Evolutionary conservation across 2,888 invertebrate species (phyloP), one percentile per base, ranked within the genome.

Genomic region (Thera britannica): DNA sequence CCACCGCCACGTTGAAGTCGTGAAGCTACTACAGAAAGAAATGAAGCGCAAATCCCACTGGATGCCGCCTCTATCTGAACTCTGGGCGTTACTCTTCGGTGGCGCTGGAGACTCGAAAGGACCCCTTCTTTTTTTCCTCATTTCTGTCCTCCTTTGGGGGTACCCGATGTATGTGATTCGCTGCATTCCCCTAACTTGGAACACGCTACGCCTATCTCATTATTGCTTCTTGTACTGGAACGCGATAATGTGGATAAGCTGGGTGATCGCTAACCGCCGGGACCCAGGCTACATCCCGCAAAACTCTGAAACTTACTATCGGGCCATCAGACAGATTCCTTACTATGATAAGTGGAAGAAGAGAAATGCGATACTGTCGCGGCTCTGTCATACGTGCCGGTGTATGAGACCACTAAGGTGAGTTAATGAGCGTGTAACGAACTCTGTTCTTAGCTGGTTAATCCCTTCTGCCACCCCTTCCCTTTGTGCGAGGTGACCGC

Each of bases 291-390:
- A 97, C 82, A 96, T 98, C 68, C 97, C 97, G 0, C 95, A 97
- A 81, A 98, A 98, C 85, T 97, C 98, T 0, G 98, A 98, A 77
- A 97, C 97, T 2, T 98, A 98, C 84, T 97, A 98, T 81, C 94
- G 97, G 76, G 97, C 98, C 34, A 98, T 98, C 71, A 96, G 97
- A 85, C 97, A 98, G 92, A 98, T 98, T 75, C 98, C 98, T 0
- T 98, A 97, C 85, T 98, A 97, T 79, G 98, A 98, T 85, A 98
- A 98, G 83, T 97, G 98, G 96, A 98, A 98, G 91, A 97, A 98
- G 79, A 95, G 98, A 51, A 97, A 97, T 78, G 95, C 96, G 2
- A 95, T 97, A 70, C 88, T 97, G 55, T 97, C 97, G 35, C 94
- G 98, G 62, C 91, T 98, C 2, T 98, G 98, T 81, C 98, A 98